Evolutionary conservation across 2,113 vertebrate species (phyloP), one percentile per base, ranked within the genome.

Genomic region (Cygnus buccinator): DNA sequence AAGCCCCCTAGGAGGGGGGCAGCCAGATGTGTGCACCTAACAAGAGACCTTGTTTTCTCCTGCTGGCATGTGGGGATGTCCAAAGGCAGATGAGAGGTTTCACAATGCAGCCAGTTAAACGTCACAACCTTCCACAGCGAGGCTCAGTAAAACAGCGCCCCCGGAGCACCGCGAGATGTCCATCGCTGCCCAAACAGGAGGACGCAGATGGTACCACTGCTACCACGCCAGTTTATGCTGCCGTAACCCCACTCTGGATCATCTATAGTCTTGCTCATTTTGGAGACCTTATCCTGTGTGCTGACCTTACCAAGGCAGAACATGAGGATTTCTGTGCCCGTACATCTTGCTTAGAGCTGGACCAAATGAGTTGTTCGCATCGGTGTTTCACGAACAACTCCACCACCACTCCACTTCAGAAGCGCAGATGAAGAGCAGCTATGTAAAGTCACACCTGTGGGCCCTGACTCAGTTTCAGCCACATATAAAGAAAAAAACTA

Each of bases 1-100:
- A 74, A 11, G 25, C 33, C 23, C 20, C 48, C 31, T 62, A 87
- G n/a, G 59, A 37, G 0, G 1, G 33, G 39, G 31, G 8, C 29
- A 85, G 61, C 46, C 39, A 8, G 57, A 35, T 2, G 37, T 41
- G 87, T 4, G 39, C 89, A 54, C 71, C 13, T 31, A 62, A 90
- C 0, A 21, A 70, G 58, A 74, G 62, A 94, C 93, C 92, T 28
- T 6, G 58, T 39, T 5, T 55, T 95, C 78, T 77, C 78, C 72
- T 4, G 3, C 74, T 80, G 78, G 88, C 95, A 86, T 93, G 43
- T 81, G 39, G 87, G 78, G 84, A 81, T 80, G 89, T 81, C 95
- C 94, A 96, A 91, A 95, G 89, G 89, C 20, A 88, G 80, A 71
- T 90, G 95, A 93, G 88, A 84, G 91, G 90, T 96, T 91, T 88